Evolutionary conservation across 2,113 vertebrate genomes (phyloP).

Genomic region (Zapornia atra): DNA sequence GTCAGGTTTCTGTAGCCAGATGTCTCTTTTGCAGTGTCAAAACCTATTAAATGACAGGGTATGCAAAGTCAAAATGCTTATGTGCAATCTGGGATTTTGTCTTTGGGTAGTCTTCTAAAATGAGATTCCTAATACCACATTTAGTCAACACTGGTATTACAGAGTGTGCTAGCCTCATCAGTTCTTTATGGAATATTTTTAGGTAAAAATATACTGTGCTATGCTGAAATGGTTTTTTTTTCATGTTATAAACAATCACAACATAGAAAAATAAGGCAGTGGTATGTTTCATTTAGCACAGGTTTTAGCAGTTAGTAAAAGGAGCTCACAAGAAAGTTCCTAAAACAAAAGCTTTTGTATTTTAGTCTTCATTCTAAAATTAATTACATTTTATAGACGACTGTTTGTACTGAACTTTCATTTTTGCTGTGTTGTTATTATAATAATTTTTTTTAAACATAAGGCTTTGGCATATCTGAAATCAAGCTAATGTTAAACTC

Average conservation of each 20-base stretch:
- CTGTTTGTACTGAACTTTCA: neutral
- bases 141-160: neutral
- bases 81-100: neutral
- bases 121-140: neutral
- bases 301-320: neutral
- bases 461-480: neutral
- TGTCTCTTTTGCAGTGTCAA: slow-evolving; percentile 12
- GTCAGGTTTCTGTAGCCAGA: neutral
- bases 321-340: neutral
- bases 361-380: neutral
- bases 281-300: neutral
- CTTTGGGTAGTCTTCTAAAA: neutral
- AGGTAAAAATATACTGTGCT: neutral
- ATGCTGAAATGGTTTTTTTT: neutral
- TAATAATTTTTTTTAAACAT: neutral
- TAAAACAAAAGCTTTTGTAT: neutral
- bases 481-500: neutral
- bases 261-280: neutral
- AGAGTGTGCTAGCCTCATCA: neutral
- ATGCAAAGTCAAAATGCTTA: neutral
- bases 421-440: neutral
- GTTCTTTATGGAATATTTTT: neutral
- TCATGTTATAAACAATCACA: neutral
- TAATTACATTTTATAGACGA: neutral
- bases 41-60: neutral